Base-by-base conservation (phyloP, 2,888 invertebrate genomes). In the Ganaspis brasiliensis region DNA sequence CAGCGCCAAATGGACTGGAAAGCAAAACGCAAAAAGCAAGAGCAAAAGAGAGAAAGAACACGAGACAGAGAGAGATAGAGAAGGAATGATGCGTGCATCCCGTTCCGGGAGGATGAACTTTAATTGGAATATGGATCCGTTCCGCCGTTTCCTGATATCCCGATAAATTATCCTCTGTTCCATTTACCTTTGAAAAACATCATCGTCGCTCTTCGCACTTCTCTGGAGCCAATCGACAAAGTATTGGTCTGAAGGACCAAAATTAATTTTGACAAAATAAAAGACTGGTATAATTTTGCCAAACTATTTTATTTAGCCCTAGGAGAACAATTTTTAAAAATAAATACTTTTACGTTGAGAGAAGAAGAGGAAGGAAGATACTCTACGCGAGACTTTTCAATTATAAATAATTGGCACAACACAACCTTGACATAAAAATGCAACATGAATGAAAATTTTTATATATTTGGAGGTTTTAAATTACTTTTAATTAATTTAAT, bases 91-190 rank as follows among this genome's bases (percentile, higher is more conserved):
- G 78, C 78, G 72, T 82, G 81, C 82, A 79, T 80, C 80, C 76
- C 87, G 87, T 90, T 90, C 88, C 90, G 87, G 87, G 85, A 90
- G 91, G 87, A 89, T 89, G 89, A 91, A 89, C 89, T 91, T 90
- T 91, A 91, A 91, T 90, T 91, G 91, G 90, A 91, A 90, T 90
- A 90, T 90, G 90, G 89, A 90, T 88, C 86, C 88, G 87, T 88
- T 90, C 88, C 89, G 87, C 87, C 88, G 85, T 89, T 89, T 90
- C 88, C 87, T 89, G 88, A 89, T 89, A 89, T 87, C 84, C 87
- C 88, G 88, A 90, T 90, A 90, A 90, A 90, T 89, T 90, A 89
- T 88, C 86, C 86, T 86, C 89, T 88, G 89, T 90, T 89, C 88
- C 89, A 89, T 89, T 90, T 90, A 87, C 87, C 86, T 80, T 84